phyloP scores from a whole-genome alignment of 1,140 invertebrate genomes.

The Magallana gigas region DNA sequence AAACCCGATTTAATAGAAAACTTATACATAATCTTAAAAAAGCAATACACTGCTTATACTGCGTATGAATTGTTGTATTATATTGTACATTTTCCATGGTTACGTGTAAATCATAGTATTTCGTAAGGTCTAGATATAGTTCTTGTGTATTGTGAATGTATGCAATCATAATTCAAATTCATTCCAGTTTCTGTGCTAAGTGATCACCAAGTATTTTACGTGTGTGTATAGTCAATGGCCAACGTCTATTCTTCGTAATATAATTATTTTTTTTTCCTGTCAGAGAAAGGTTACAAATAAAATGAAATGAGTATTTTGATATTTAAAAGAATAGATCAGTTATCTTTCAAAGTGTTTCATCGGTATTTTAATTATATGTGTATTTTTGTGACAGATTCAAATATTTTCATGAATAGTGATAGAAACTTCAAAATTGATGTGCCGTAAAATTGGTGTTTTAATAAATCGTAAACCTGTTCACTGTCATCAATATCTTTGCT shows the following conservation, averaged over 20 bases:
- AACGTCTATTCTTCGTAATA: neutral
- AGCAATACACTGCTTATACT: neutral
- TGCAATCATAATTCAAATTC: constrained; percentile 30
- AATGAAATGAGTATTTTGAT: too few relatives aligned
- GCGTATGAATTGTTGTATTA: neutral
- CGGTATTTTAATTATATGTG: neutral
- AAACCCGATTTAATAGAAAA: too few relatives aligned
- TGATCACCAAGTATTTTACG: constrained; percentile 26
- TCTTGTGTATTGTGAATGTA: constrained; percentile 29
- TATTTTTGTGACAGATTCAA: constrained; percentile 4
- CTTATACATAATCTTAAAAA: neutral
- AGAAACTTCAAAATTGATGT: neutral
- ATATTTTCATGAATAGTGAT: neutral
- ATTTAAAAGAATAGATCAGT: too few relatives aligned
- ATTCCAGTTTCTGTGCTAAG: constrained; percentile 9
- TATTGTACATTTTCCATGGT: constrained; percentile 22
- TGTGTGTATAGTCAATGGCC: neutral
- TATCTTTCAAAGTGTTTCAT: neutral
- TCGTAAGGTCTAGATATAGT: neutral
- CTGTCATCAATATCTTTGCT: constrained; percentile 1
- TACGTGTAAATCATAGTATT: neutral
- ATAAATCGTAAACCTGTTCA: neutral
- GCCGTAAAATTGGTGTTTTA: neutral
- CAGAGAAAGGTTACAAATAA: too few relatives aligned
- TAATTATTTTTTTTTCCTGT: too few relatives aligned